Base-by-base conservation (phyloP, 2,888 invertebrate genomes). In the Heliconius ethilla region DNA sequence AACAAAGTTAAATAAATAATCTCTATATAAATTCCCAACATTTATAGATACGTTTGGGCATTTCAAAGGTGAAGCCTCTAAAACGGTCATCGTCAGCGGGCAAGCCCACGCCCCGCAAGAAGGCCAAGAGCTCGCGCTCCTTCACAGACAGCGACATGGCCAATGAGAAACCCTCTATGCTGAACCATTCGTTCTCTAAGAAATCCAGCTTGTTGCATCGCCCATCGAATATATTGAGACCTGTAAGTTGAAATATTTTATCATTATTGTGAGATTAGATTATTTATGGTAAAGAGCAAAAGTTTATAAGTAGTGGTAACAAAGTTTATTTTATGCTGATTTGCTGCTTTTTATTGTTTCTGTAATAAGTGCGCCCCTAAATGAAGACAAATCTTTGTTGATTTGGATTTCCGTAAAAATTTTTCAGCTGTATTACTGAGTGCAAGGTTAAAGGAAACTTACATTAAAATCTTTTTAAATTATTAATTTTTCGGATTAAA, bases 201-300 rank as follows among this genome's bases (percentile, higher is more conserved):
- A 92, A 94, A 82, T 94, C 95, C 78, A 95, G 94, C 78, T 84
- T 97, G 83, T 91, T 97, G 83, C 96, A 97, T 84, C 95, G 97
- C 81, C 97, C 97, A 0, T 95, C 96, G 15, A 95, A 96, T 84
- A 95, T 96, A 78, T 90, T 95, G 83, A 95, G 96, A 92, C 96
- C 97, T 83, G 97, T 97, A 90, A 96, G 96, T 96, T 75, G 77
- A 75, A 40, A 74, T 67, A 65, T 33, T 73, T 29, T 51, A 29
- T 27, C 40, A 51, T 67, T 67, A 11, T 67, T 67, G 63, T 63
- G 7, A 51, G 18, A 18, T 51, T 51, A 51, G 51, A 22, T 51
- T 51, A 2, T 51, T 51, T 51, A 51, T 51, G 51, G 18, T 51
- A 22, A 51, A 51, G 1, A 51, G 22, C 22, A 51, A 22, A 51